phyloP scores from a whole-genome alignment of 2,797 vertebrate genomes.

The Bradypodion ventrale region DNA sequence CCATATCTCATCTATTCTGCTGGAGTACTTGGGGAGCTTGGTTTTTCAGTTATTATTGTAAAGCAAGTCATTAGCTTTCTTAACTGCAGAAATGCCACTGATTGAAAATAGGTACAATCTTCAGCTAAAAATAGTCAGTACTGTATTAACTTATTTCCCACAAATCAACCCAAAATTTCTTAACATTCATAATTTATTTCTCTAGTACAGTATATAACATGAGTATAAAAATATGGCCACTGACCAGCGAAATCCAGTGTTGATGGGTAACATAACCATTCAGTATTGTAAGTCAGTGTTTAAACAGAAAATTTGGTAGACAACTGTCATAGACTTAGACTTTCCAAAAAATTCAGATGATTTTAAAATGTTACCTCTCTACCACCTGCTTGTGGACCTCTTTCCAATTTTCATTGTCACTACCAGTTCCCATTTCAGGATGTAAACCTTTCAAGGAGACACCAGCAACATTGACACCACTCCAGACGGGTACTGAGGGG shows the following conservation, averaged over 20 bases:
- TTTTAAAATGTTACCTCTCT: constrained; percentile 83
- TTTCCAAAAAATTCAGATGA: neutral
- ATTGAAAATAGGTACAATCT: neutral
- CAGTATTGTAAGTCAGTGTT: neutral
- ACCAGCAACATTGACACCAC: constrained; percentile 93
- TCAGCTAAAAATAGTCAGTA: neutral
- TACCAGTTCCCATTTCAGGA: constrained; percentile 85
- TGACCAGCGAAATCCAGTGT: neutral
- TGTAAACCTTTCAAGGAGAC: constrained; percentile 89
- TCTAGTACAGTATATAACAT: neutral
- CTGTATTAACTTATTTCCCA: neutral
- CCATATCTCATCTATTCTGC: neutral
- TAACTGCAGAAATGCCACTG: neutral
- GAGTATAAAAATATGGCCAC: too few relatives aligned
- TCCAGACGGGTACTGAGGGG: constrained; percentile 93
- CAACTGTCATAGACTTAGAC: neutral
- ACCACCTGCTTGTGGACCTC: constrained; percentile 91
- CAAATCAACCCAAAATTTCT: neutral
- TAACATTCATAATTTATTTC: neutral
- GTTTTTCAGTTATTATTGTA: too few relatives aligned
- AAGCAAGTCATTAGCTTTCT: neutral
- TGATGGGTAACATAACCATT: too few relatives aligned
- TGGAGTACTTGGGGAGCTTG: too few relatives aligned
- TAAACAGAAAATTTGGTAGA: neutral
- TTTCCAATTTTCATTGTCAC: constrained; percentile 92